A percentile compares a stretch with the other conserved stretches of the same genome.
Conservation (phyloP, 2,797 vertebrate species). For the Muscicapa striata region DNA sequence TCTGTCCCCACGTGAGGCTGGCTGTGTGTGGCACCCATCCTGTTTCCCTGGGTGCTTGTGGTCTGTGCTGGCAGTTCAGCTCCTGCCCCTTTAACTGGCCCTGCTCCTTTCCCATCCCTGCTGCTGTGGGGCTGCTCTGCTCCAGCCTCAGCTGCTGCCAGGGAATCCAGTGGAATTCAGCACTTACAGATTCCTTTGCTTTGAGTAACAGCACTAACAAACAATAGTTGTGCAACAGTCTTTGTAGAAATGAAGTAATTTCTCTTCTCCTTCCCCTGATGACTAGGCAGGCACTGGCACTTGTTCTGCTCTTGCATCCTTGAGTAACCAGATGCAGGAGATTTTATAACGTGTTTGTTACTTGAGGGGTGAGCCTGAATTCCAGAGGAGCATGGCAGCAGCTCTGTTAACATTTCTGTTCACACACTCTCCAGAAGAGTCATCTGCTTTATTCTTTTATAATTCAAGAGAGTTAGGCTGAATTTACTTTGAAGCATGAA, state of each 20-base stretch:
- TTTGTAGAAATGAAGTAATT: background rate
- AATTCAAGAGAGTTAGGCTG: background rate
- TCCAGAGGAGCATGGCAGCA: background rate
- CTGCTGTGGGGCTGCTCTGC: background rate
- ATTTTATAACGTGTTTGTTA: background rate
- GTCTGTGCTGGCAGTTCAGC: background rate
- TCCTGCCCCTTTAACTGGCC: background rate
- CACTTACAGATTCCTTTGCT: background rate
- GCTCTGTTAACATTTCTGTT: background rate
- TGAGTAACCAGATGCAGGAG: background rate
- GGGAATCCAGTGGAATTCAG: background rate
- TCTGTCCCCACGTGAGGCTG: fast-evolving
- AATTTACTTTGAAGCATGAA: background rate
- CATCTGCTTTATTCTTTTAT: background rate
- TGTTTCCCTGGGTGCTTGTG: fast-evolving
- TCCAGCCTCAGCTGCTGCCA: background rate
- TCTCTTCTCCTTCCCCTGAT: background rate
- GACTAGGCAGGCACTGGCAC: background rate
- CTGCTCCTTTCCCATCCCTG: fast-evolving
- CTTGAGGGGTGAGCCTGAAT: background rate
- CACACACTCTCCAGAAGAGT: background rate
- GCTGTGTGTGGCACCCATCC: fast-evolving
- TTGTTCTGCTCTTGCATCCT: background rate
- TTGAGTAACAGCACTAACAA: slow-evolving; percentile 20
- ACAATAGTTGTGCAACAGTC: slow-evolving; percentile 13